These are phyloP conservation scores for Drosophila longiperda DNA, from an alignment of 2,888 invertebrate genomes.

Conservation along the genomic window DNA sequence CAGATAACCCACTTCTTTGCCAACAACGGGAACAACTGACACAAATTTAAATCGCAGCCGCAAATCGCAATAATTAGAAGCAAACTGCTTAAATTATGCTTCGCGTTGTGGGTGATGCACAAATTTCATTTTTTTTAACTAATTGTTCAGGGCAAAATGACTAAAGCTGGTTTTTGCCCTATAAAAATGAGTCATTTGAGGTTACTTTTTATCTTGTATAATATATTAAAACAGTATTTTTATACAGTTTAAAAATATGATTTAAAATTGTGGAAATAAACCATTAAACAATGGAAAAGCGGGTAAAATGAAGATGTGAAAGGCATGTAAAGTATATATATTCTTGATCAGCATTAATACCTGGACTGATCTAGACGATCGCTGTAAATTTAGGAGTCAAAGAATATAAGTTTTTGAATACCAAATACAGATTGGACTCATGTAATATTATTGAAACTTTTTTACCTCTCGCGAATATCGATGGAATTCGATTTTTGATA, in stretches of 20 bases:
- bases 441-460: neutral
- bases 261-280: neutral
- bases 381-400: neutral
- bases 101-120: slow-evolving; percentile 5
- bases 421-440: neutral
- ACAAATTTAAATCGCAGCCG: slow-evolving; percentile 53
- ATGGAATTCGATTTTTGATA: neutral
- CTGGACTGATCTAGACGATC: neutral
- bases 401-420: neutral
- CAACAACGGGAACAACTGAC: slow-evolving; percentile 41
- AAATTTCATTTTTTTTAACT: slow-evolving; percentile 11
- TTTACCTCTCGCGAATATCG: too few species aligned
- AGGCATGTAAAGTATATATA: neutral
- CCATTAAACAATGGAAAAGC: neutral
- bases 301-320: neutral
- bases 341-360: neutral
- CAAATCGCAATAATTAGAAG: slow-evolving; percentile 67
- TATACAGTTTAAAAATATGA: neutral
- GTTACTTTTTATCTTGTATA: too few species aligned
- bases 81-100: slow-evolving; percentile 4
- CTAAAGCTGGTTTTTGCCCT: slow-evolving; percentile 28
- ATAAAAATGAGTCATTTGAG: neutral
- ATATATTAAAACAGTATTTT: too few species aligned
- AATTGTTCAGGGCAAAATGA: slow-evolving; percentile 44
- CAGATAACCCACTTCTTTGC: slow-evolving; percentile 63